Conservation (phyloP, 2,888 invertebrate genomes). For the Mythimna ferrago region DNA sequence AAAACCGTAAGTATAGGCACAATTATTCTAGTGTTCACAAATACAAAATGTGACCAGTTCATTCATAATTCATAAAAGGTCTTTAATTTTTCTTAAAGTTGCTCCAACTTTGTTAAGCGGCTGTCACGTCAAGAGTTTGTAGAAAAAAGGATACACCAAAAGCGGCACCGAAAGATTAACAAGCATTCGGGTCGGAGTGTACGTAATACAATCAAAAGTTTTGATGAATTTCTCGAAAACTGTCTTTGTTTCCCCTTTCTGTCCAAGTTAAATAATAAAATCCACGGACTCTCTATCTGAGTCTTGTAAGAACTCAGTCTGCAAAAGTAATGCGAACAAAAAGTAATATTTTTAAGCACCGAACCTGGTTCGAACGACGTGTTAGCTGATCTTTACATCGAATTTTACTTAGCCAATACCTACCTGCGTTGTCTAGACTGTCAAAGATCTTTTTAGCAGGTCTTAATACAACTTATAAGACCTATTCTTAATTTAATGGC, state of each 20-base stretch:
- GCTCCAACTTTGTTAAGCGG: slow-evolving; percentile 62
- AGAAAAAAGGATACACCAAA: slow-evolving; percentile 71
- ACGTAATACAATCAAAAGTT: slow-evolving; percentile 89
- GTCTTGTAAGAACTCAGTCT: slow-evolving; percentile 72
- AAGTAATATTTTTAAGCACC: slow-evolving; percentile 56
- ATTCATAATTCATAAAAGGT: slow-evolving; percentile 23
- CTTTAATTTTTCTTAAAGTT: slow-evolving; percentile 31
- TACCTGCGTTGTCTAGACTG: slow-evolving; percentile 56
- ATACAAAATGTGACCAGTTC: slow-evolving; percentile 1
- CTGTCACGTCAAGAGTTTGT: slow-evolving; percentile 65
- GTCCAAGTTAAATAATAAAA: slow-evolving; percentile 86
- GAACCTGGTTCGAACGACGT: slow-evolving; percentile 48
- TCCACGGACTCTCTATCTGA: slow-evolving; percentile 76
- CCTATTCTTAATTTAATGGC: slow-evolving; percentile 8
- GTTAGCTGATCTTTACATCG: slow-evolving; percentile 48
- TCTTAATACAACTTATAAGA: slow-evolving; percentile 24
- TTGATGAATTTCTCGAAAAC: slow-evolving; percentile 88
- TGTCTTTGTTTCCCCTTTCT: slow-evolving; percentile 87
- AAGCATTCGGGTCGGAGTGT: slow-evolving; percentile 79
- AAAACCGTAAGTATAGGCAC: not conserved
- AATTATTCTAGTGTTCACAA: not conserved
- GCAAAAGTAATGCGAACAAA: slow-evolving; percentile 63
- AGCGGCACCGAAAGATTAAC: slow-evolving; percentile 81
- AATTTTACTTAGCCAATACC: slow-evolving; percentile 52
- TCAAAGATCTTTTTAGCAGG: slow-evolving; percentile 43